These are phyloP conservation scores for Phyllotis vaccarum DNA, from an alignment of 2,797 vertebrate genomes.

Conservation along the genomic window DNA sequence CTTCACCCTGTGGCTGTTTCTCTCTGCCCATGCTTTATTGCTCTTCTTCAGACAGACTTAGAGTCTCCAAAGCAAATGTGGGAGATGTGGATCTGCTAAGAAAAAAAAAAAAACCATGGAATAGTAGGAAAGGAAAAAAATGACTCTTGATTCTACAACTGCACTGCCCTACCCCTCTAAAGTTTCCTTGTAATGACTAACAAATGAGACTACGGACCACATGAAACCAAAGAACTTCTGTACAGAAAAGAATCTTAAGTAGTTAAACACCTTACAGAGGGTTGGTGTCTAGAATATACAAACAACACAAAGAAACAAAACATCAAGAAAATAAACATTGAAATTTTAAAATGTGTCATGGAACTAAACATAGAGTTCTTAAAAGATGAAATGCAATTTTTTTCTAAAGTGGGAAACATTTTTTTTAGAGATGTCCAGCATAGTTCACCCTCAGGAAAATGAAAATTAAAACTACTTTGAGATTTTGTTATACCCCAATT, in stretches of 20 bases:
- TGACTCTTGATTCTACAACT: neutral
- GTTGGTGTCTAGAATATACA: neutral
- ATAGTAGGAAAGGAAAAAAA: neutral
- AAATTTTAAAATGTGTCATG: neutral
- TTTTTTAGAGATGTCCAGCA: neutral
- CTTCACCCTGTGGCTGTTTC: neutral
- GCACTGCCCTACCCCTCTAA: neutral
- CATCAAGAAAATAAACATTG: neutral
- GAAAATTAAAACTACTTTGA: neutral
- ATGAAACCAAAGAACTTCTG: neutral
- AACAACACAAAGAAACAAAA: neutral
- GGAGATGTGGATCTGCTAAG: neutral
- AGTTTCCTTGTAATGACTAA: slow-evolving; percentile 10
- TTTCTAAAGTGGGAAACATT: neutral
- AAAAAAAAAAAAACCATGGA: neutral
- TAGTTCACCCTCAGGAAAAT: neutral
- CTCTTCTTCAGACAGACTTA: neutral
- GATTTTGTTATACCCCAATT: neutral
- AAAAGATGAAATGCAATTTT: neutral
- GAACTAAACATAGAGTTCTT: neutral
- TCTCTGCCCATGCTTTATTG: no score
- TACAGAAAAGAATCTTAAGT: neutral
- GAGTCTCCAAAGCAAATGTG: neutral
- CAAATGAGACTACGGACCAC: no score
- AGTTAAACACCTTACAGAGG: neutral